Conservation (phyloP, 2,113 vertebrate genomes). For the Butorides virescens region DNA sequence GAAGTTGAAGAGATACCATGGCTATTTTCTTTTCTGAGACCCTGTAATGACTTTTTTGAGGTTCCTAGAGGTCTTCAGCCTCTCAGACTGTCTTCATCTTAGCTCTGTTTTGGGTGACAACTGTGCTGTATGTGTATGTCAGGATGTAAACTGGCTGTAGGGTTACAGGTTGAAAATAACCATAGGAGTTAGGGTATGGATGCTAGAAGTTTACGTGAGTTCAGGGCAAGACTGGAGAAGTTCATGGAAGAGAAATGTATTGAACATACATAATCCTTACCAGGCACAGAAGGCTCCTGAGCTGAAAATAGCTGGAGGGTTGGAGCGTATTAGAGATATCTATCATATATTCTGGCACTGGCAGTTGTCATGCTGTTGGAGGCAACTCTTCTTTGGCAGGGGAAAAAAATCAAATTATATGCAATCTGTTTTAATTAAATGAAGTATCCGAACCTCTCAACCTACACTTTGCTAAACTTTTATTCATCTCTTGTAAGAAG, state of each 20-base stretch:
- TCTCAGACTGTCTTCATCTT: neutral
- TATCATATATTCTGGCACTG: constrained; percentile 30
- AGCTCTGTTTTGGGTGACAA: neutral
- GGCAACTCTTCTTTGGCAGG: constrained; percentile 21
- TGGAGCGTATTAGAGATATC: constrained; percentile 28
- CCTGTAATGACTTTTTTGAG: neutral
- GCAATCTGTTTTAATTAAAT: constrained; percentile 59
- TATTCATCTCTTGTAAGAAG: neutral
- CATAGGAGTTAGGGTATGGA: neutral
- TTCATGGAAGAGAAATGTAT: neutral
- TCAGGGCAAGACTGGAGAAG: neutral
- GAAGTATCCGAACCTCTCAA: neutral
- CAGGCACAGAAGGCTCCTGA: neutral
- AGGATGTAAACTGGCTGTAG: neutral
- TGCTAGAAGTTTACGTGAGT: neutral
- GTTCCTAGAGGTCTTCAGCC: neutral
- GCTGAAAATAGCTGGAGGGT: constrained; percentile 34
- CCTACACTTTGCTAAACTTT: neutral
- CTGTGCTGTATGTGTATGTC: neutral
- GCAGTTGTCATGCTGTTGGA: constrained; percentile 34
- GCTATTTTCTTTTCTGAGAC: neutral
- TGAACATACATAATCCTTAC: neutral
- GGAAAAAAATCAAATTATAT: constrained; percentile 7
- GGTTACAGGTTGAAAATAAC: neutral
- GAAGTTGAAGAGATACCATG: neutral